Percentiles rank a stretch among this genome's conserved stretches.
phyloP scores from a whole-genome alignment of 1,140 invertebrate genomes.

The Subanguina moxae region DNA sequence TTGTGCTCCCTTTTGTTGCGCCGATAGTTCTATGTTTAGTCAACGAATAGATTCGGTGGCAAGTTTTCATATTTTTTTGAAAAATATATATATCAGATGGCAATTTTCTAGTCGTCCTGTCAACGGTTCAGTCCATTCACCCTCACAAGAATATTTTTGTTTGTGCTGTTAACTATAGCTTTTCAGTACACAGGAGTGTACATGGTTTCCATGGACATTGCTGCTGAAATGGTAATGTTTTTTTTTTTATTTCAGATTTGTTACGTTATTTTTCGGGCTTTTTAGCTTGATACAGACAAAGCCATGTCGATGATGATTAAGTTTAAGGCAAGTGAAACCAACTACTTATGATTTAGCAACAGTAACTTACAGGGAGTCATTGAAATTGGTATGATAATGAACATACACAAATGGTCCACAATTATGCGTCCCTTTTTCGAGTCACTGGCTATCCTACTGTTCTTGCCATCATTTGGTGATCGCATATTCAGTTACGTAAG shows the following conservation, averaged over 20 bases:
- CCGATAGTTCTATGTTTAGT: too few species aligned
- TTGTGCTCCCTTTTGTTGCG: not conserved
- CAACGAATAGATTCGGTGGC: too few species aligned
- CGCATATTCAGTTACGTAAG: not conserved
- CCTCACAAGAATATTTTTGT: not conserved
- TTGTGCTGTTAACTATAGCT: not conserved
- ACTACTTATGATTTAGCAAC: not conserved
- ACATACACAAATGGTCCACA: not conserved
- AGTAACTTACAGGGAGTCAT: not conserved
- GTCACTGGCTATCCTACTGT: not conserved
- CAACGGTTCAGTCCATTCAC: too few species aligned
- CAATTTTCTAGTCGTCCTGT: too few species aligned
- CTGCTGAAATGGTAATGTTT: not conserved
- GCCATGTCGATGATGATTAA: not conserved
- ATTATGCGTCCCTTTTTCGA: not conserved
- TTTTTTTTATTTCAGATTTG: not conserved
- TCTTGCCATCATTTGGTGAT: not conserved
- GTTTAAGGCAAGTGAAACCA: not conserved
- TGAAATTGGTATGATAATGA: not conserved
- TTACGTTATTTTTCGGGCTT: not conserved
- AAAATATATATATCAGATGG: too few species aligned
- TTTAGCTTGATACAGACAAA: not conserved
- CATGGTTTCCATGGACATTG: not conserved
- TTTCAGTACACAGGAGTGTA: not conserved
- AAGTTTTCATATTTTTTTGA: too few species aligned